These are phyloP conservation scores for Stictocephala bisonia DNA, from an alignment of 2,888 invertebrate species.

Conservation along the genomic window DNA sequence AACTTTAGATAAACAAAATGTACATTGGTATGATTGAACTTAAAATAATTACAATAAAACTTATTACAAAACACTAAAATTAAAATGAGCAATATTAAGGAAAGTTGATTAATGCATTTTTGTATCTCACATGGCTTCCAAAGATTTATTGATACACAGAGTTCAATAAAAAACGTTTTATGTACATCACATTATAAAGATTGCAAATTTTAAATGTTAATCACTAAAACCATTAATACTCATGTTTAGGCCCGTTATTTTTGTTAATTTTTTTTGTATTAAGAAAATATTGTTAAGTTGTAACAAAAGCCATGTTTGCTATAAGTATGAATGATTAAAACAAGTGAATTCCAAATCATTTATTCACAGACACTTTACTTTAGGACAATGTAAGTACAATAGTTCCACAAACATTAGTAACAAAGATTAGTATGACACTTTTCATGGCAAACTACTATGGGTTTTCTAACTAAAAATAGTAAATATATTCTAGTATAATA, in stretches of 20 bases:
- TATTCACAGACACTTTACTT: too few relatives aligned
- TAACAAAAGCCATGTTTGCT: too few relatives aligned
- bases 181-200: slow-evolving; percentile 24
- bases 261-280: slow-evolving; percentile 9
- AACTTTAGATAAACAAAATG: slow-evolving; percentile 32
- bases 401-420: too few relatives aligned
- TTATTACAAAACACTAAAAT: slow-evolving; percentile 10
- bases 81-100: slow-evolving; percentile 32
- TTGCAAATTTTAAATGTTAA: slow-evolving; percentile 19
- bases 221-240: slow-evolving; percentile 22
- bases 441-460: too few relatives aligned
- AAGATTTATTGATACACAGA: too few relatives aligned
- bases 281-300: too few relatives aligned
- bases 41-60: slow-evolving; percentile 19
- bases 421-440: too few relatives aligned
- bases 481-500: too few relatives aligned
- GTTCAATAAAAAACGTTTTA: slow-evolving; percentile 21
- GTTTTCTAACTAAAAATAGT: too few relatives aligned
- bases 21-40: slow-evolving; percentile 25
- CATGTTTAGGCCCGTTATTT: slow-evolving; percentile 10
- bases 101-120: background rate
- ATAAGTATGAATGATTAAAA: background rate
- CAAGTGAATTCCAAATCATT: slow-evolving; percentile 38
- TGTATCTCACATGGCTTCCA: slow-evolving; percentile 26
- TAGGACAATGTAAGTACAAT: too few relatives aligned